phyloP scores from a whole-genome alignment of 1,140 invertebrate species.

The Macrobrachium rosenbergii region DNA sequence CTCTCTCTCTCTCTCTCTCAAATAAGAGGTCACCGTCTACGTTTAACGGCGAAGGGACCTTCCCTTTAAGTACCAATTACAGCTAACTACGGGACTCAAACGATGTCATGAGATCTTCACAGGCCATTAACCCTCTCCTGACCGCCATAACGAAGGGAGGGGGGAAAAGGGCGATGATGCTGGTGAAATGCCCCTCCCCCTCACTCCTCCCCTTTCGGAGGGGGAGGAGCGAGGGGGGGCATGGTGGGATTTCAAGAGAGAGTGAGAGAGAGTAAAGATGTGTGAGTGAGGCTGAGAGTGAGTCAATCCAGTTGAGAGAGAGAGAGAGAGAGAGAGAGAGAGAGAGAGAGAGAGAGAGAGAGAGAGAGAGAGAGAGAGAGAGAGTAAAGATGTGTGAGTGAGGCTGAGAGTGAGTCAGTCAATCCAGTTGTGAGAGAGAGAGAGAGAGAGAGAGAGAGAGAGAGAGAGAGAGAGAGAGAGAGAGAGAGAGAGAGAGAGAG shows the following conservation, averaged over 20 bases:
- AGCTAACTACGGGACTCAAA: too few species aligned
- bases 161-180: too few species aligned
- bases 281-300: neutral
- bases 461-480: neutral
- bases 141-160: too few species aligned
- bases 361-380: slow-evolving; percentile 38
- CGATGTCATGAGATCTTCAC: neutral
- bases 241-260: neutral
- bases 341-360: neutral
- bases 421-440: neutral
- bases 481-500: slow-evolving; percentile 38
- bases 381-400: neutral
- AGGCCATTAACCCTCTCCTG: too few species aligned
- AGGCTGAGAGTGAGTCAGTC: too few species aligned
- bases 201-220: neutral
- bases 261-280: slow-evolving; percentile 12
- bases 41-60: too few species aligned
- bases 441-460: neutral
- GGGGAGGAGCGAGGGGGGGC: too few species aligned
- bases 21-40: neutral
- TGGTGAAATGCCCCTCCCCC: too few species aligned
- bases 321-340: slow-evolving; percentile 8
- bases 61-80: too few species aligned
- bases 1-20: neutral
- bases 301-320: too few species aligned